Evolutionary conservation across 1,140 invertebrate species (phyloP).

Genomic region (Macrobrachium rosenbergii): DNA sequence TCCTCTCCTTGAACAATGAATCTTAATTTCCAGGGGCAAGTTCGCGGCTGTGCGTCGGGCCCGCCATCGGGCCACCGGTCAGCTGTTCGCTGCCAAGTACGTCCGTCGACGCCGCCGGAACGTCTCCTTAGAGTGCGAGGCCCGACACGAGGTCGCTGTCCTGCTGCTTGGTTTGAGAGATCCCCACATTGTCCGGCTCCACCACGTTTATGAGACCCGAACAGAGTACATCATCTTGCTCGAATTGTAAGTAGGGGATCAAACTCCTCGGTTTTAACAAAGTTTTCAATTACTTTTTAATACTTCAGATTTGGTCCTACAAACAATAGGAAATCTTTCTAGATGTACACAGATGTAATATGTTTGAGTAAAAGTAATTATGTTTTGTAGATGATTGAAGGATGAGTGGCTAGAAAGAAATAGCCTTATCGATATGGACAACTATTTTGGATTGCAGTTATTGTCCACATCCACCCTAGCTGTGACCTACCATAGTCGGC

Average conservation of each 20-base stretch:
- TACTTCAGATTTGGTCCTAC: background rate
- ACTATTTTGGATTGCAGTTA: too few species aligned
- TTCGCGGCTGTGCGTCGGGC: conserved; percentile 94
- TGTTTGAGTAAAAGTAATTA: background rate
- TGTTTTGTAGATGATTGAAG: too few species aligned
- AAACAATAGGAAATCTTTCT: background rate
- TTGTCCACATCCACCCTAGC: too few species aligned
- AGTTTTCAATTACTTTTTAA: background rate
- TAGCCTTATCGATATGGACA: too few species aligned
- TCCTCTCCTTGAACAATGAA: too few species aligned
- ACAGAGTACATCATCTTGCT: conserved; percentile 73
- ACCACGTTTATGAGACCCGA: conserved; percentile 73
- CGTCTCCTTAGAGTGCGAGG: conserved; percentile 84
- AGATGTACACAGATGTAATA: background rate
- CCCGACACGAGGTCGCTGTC: conserved; percentile 76
- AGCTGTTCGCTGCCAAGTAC: conserved; percentile 95
- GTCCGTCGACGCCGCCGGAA: conserved; percentile 89
- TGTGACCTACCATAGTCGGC: too few species aligned
- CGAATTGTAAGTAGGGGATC: conserved; percentile 72
- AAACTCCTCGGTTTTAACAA: background rate
- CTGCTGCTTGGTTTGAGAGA: conserved; percentile 69
- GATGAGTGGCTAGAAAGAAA: too few species aligned
- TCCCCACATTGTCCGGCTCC: conserved; percentile 71
- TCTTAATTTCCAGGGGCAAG: conserved; percentile 84
- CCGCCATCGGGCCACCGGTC: conserved; percentile 84